Evolutionary conservation across 2,113 vertebrate genomes (phyloP).

Genomic region (Camelus bactrianus): DNA sequence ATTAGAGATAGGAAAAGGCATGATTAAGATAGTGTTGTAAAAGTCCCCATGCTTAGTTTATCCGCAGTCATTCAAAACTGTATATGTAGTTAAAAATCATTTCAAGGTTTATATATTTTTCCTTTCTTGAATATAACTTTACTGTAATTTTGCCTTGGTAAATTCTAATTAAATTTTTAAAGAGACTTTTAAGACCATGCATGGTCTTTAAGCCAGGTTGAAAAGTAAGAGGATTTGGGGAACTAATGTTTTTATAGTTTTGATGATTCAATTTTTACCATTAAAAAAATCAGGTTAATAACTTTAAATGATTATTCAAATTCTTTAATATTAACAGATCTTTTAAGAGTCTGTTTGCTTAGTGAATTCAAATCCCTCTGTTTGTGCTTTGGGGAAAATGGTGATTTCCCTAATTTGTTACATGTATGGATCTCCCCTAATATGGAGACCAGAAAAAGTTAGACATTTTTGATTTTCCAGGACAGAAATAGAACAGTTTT

Average conservation of each 20-base stretch:
- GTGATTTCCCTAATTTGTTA: conserved; percentile 35
- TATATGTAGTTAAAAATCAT: conserved; percentile 30
- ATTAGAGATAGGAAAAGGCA: conserved; percentile 41
- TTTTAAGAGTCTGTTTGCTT: conserved; percentile 64
- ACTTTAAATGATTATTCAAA: conserved; percentile 66
- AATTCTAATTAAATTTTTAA: conserved; percentile 47
- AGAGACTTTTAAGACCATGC: conserved; percentile 14
- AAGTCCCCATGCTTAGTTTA: conserved; percentile 16
- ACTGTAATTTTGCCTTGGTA: conserved; percentile 20
- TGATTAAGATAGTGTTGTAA: conserved; percentile 14
- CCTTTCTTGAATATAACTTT: neutral
- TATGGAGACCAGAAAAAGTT: neutral
- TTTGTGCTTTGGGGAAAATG: conserved; percentile 56
- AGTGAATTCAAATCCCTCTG: conserved; percentile 42
- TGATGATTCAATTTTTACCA: conserved; percentile 42
- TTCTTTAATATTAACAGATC: conserved; percentile 62
- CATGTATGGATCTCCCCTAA: neutral
- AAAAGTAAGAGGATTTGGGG: conserved; percentile 41
- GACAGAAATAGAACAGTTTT: conserved; percentile 22
- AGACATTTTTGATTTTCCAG: conserved; percentile 35
- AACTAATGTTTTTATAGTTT: conserved; percentile 52
- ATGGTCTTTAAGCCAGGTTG: neutral
- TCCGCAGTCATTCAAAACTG: conserved; percentile 37
- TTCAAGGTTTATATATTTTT: conserved; percentile 15
- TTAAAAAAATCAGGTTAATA: conserved; percentile 62